Evolutionary conservation across 2,888 invertebrate genomes (phyloP).

Genomic region (Drosophila picticornis): DNA sequence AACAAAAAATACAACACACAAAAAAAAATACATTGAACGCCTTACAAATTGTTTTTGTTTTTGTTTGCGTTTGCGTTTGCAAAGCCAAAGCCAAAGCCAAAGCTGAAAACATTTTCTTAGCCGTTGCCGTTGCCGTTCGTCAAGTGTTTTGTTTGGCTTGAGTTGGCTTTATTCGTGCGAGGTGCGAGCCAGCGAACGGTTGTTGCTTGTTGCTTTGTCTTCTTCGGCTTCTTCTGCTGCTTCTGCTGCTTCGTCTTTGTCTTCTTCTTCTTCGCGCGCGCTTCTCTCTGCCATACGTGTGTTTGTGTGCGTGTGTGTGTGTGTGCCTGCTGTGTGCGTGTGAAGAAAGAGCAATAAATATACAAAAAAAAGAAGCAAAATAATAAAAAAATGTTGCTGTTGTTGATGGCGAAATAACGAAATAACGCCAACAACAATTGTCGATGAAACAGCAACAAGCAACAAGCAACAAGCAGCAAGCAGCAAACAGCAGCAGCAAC

Average conservation of each 20-base stretch:
- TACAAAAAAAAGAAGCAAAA: constrained; percentile 32
- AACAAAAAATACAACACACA: neutral
- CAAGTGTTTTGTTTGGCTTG: constrained; percentile 70
- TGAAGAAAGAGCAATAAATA: constrained; percentile 79
- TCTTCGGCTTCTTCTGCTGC: constrained; percentile 37
- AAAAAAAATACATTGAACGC: constrained; percentile 1
- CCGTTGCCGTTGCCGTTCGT: constrained; percentile 37
- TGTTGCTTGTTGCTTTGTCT: constrained; percentile 76
- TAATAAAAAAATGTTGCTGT: constrained; percentile 31
- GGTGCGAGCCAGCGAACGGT: constrained; percentile 77
- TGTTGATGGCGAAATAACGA: constrained; percentile 60
- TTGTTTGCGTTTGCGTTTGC: constrained; percentile 43
- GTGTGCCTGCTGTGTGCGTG: constrained; percentile 58
- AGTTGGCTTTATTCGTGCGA: constrained; percentile 72
- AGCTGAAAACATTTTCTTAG: constrained; percentile 15
- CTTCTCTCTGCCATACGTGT: constrained; percentile 20
- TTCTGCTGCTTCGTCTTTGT: constrained; percentile 35
- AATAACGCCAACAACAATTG: constrained; percentile 70
- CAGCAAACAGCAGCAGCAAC: constrained; percentile 22
- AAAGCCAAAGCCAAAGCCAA: constrained; percentile 13
- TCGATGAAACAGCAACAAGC: constrained; percentile 48
- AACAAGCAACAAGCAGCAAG: constrained; percentile 19
- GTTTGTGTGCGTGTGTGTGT: constrained; percentile 18
- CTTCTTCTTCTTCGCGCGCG: constrained; percentile 55
- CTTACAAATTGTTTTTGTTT: constrained; percentile 19